Conservation (phyloP, 2,888 invertebrate genomes). For the Philonicus albiceps region DNA sequence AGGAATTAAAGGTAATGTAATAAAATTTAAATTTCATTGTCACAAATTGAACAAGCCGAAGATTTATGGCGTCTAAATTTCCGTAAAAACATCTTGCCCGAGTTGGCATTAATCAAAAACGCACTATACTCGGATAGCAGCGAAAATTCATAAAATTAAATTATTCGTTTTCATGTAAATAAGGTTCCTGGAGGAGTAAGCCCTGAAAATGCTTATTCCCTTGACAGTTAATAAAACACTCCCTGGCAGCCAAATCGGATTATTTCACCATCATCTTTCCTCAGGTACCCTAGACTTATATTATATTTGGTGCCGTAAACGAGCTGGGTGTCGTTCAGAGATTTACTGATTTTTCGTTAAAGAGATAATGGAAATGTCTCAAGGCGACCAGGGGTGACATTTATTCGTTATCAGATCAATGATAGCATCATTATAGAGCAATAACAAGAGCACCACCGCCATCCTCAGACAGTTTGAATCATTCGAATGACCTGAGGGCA, state of each 20-base stretch:
- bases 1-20: neutral
- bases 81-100: neutral
- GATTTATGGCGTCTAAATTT: neutral
- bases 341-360: neutral
- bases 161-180: neutral
- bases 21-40: neutral
- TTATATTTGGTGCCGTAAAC: neutral
- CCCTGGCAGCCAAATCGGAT: neutral
- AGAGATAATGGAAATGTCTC: neutral
- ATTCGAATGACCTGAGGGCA: neutral
- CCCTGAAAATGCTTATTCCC: neutral
- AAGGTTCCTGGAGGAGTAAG: neutral
- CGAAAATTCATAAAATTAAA: neutral
- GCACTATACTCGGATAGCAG: neutral
- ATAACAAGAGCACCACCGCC: neutral
- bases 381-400: neutral
- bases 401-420: neutral
- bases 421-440: neutral
- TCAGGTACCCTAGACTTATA: neutral
- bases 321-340: neutral
- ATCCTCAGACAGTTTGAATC: neutral
- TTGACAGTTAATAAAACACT: neutral
- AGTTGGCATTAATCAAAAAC: neutral
- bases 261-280: neutral
- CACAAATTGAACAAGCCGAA: neutral